Percentiles rank a stretch among this genome's conserved stretches.
These are phyloP conservation scores for Muntiacus reevesi DNA, from an alignment of 2,113 vertebrate genomes.

Conservation along the genomic window DNA sequence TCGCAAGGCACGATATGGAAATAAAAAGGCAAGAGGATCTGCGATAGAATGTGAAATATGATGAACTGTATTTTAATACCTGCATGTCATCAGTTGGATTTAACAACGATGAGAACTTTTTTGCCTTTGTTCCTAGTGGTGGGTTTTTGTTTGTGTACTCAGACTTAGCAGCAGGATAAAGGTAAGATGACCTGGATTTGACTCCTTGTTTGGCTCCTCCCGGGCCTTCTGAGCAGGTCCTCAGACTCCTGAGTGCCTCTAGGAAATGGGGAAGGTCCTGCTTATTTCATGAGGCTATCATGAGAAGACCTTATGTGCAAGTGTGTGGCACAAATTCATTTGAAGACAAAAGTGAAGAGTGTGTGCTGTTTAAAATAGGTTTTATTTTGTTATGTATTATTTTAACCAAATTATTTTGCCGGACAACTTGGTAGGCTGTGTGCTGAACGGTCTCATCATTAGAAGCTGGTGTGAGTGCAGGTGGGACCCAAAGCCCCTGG, in stretches of 20 bases:
- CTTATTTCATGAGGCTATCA: neutral
- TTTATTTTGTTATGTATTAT: neutral
- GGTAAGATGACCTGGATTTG: neutral
- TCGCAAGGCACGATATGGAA: fast-evolving
- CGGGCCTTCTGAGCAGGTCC: neutral
- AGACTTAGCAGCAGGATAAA: fast-evolving
- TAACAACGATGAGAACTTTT: neutral
- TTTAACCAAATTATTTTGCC: neutral
- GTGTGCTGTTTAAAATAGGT: neutral
- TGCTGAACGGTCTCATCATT: neutral
- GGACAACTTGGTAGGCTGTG: fast-evolving
- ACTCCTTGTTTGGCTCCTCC: fast-evolving
- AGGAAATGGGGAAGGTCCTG: neutral
- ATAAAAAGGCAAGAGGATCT: neutral
- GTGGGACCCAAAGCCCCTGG: fast-evolving
- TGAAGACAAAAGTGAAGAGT: neutral
- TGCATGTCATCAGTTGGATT: fast-evolving
- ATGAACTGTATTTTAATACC: neutral
- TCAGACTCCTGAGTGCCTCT: too few relatives aligned
- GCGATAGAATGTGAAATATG: too few relatives aligned
- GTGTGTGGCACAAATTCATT: fast-evolving
- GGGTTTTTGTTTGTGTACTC: fast-evolving
- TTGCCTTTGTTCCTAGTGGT: too few relatives aligned
- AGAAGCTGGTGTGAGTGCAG: fast-evolving
- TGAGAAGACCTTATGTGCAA: fast-evolving